phyloP scores from a whole-genome alignment of 2,797 vertebrate genomes.

The Poecilia velifera region DNA sequence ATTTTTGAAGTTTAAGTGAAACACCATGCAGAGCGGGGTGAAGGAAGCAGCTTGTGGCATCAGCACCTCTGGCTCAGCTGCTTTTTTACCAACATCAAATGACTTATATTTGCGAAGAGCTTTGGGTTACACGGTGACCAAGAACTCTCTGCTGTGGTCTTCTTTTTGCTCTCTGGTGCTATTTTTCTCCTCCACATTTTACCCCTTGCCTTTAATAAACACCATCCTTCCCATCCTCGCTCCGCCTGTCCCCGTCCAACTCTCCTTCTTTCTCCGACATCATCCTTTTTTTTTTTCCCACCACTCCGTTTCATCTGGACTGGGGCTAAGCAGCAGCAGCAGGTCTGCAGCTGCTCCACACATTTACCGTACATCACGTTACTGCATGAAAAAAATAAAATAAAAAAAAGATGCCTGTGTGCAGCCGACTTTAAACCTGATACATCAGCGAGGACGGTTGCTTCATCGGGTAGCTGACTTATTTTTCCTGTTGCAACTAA shows the following conservation, averaged over 20 bases:
- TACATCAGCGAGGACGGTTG: conserved; percentile 15
- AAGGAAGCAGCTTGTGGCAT: conserved; percentile 38
- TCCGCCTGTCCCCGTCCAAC: neutral
- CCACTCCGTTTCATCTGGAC: conserved; percentile 22
- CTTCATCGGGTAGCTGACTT: conserved; percentile 27
- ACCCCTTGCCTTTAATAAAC: conserved; percentile 27
- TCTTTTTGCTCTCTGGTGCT: conserved; percentile 21
- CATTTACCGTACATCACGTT: conserved; percentile 19
- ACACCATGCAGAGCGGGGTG: conserved; percentile 1
- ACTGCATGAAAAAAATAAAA: conserved; percentile 29
- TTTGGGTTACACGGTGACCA: conserved; percentile 34
- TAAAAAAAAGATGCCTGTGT: conserved; percentile 19
- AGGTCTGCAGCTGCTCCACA: conserved; percentile 51
- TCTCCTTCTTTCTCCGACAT: conserved; percentile 11
- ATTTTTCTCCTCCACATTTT: conserved; percentile 32
- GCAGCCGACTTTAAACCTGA: conserved; percentile 45
- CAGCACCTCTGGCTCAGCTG: conserved; percentile 38
- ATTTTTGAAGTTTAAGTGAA: conserved; percentile 18
- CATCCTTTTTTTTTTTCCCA: neutral
- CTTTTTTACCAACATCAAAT: conserved; percentile 26
- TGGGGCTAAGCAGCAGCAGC: conserved; percentile 14
- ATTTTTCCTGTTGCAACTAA: conserved; percentile 10
- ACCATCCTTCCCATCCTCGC: conserved; percentile 2
- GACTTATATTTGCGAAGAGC: conserved; percentile 35
- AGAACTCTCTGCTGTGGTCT: conserved; percentile 20